Percentiles rank a stretch among this genome's conserved stretches.
Evolutionary conservation across 92 coral and sea anemone species (phyloP).

Genomic region (Epizoanthus fatuus): DNA sequence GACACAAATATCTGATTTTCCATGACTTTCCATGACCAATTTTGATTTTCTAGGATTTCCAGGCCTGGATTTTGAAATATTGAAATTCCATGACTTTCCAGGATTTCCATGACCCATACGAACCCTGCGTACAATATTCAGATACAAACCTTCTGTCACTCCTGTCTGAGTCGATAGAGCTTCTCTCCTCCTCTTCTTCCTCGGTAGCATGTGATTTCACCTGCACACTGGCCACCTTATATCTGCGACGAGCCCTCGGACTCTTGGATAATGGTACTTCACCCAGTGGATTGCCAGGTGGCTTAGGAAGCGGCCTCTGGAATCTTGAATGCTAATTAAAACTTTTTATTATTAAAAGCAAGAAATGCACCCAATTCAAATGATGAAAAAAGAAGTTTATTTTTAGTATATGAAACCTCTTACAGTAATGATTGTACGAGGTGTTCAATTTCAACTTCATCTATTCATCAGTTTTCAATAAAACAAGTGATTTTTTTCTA

Average conservation of each 20-base stretch:
- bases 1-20: too few species aligned
- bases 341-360: not conserved
- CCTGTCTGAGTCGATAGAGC: conserved; percentile 80
- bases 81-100: too few species aligned
- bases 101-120: too few species aligned
- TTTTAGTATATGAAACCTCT: too few species aligned
- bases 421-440: too few species aligned
- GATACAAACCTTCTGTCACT: conserved; percentile 79
- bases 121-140: not conserved
- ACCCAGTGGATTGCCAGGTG: conserved; percentile 60
- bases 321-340: conserved; percentile 21
- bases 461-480: too few species aligned
- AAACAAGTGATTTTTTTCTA: too few species aligned
- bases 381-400: too few species aligned
- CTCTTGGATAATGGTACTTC: conserved; percentile 80
- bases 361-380: not conserved
- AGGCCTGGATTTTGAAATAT: too few species aligned
- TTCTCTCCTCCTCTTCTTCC: conserved; percentile 79
- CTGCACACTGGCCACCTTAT: conserved; percentile 68
- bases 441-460: too few species aligned
- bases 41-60: too few species aligned
- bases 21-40: too few species aligned
- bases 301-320: conserved; percentile 84
- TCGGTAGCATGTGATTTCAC: conserved; percentile 69
- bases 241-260: conserved; percentile 87